Conservation (phyloP, 2,113 vertebrate genomes). For the Toxotes jaculatrix region DNA sequence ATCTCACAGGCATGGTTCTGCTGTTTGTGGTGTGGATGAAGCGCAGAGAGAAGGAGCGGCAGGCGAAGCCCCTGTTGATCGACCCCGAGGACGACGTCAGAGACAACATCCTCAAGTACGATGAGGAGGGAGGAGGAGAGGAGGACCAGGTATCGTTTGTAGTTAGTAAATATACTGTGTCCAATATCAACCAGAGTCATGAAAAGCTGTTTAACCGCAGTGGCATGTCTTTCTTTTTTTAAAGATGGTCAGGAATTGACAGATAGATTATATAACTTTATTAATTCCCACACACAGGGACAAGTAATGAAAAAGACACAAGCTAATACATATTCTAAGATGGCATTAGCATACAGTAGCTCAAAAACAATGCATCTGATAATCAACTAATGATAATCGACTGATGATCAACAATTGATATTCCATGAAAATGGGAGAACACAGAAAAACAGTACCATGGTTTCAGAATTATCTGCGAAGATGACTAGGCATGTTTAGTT, state of each 20-base stretch:
- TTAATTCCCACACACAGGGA: not conserved
- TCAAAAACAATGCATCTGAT: not conserved
- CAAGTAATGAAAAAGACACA: not conserved
- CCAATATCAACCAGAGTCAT: not conserved
- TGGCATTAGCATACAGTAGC: not conserved
- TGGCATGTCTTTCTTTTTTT: too few species aligned
- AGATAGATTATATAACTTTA: not conserved
- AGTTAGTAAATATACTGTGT: not conserved
- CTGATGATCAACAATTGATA: not conserved
- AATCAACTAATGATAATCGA: too few species aligned
- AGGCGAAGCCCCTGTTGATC: constrained; percentile 95
- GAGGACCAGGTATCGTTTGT: constrained; percentile 91
- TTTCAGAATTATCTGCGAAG: not conserved
- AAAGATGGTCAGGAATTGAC: not conserved
- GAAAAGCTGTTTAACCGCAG: not conserved
- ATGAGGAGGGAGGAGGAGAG: constrained; percentile 96
- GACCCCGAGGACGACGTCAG: constrained; percentile 97
- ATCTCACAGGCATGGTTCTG: constrained; percentile 90
- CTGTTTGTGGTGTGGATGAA: constrained; percentile 97
- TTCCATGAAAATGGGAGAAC: not conserved
- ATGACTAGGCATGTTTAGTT: not conserved
- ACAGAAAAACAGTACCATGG: not conserved
- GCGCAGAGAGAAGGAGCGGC: constrained; percentile 93
- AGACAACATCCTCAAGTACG: constrained; percentile 98
- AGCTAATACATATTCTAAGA: not conserved